phyloP scores from a whole-genome alignment of 1,140 invertebrate genomes.

The Tribolium madens region DNA sequence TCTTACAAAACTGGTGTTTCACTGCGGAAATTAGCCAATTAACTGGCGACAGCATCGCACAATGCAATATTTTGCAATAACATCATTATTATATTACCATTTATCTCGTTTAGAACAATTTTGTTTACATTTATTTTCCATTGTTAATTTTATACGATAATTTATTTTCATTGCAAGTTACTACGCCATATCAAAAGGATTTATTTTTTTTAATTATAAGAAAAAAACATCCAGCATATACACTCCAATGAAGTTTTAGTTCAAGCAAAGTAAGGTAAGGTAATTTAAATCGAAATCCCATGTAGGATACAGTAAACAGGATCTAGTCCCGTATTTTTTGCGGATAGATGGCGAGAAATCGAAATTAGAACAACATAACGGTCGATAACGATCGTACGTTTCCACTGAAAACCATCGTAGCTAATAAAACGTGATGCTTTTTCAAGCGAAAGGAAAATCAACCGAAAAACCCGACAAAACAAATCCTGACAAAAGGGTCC shows the following conservation, averaged over 20 bases:
- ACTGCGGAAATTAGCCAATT: too few species aligned
- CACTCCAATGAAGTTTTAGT: too few species aligned
- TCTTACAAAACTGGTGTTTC: neutral
- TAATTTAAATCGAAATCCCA: neutral
- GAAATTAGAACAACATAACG: constrained; percentile 9
- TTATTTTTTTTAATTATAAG: too few species aligned
- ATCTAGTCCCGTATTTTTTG: neutral
- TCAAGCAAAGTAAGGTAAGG: neutral
- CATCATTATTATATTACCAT: neutral
- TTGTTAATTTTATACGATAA: neutral
- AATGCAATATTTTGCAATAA: neutral
- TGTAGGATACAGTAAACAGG: neutral
- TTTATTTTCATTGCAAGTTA: constrained; percentile 15
- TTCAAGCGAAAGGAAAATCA: constrained; percentile 10
- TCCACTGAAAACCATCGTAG: constrained; percentile 1
- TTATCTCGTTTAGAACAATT: neutral
- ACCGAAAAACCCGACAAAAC: neutral
- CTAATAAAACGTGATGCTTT: constrained; percentile 26
- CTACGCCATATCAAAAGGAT: neutral
- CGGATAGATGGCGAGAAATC: neutral
- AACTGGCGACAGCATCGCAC: too few species aligned
- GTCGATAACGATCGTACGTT: constrained; percentile 12
- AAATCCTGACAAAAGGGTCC: neutral
- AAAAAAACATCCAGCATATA: too few species aligned
- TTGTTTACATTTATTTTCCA: neutral